Base-by-base conservation (phyloP, 2,113 vertebrate genomes). In the Merops nubicus region DNA sequence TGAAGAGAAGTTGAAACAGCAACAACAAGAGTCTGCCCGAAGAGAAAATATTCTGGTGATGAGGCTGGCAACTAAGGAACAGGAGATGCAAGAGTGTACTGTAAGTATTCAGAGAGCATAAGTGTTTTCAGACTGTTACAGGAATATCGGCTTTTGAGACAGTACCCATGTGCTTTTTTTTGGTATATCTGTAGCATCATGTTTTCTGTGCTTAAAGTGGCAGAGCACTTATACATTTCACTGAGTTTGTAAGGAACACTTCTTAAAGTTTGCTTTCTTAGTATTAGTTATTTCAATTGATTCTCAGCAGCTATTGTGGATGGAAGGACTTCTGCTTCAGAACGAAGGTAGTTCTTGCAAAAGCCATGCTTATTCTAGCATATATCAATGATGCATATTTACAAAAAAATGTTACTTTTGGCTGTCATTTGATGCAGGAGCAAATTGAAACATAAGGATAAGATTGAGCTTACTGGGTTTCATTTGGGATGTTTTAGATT, bases 81-180 rank as follows among this genome's bases (percentile, higher is more conserved):
- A 99, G 97, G 99, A 99, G 96, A 99, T 99, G 99, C 99, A 99
- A 93, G 99, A 99, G 98, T 99, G 99, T 98, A 99, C 99, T 97
- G 99, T 99, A 98, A 98, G 99, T 99, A 87, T 97, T 95, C 65
- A 36, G 38, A 23, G 28, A 64, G 53, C 11, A 31, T 72, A 14
- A 59, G 17, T 51, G 19, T 45, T 87, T 63, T 88, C 22, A 69
- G 23, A 47, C 11, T 43, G 33, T 54, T 68, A 21, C 0, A 59
- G 47, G 26, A n/a, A 5, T 65, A 21, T 51, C 14, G 16, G 31
- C 60, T 72, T 54, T 93, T 84, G 53, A 88, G 15, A 36, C 34
- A 69, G 34, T 84, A 57, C 8, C 15, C 17, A 0, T 26, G 19
- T 63, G 14, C 34, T 73, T 33, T 14, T 29, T 64, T 63, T 75